Evolutionary conservation across 2,888 invertebrate species (phyloP).

Genomic region (Meteorus colon): DNA sequence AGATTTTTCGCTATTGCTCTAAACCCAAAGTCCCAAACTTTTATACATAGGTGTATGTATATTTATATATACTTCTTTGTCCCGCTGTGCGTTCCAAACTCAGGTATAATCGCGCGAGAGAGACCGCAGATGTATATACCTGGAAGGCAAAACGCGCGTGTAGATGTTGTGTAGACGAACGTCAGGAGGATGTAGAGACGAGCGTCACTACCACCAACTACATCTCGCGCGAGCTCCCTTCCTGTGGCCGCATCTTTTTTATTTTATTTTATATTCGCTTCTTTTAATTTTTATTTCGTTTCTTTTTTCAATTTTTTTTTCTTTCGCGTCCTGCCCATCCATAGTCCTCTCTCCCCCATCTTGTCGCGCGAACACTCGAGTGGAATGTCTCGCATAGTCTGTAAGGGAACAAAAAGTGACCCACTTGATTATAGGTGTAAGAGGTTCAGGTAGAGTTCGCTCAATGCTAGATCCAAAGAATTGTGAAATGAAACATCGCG

Average conservation of each 20-base stretch:
- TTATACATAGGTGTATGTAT: background rate
- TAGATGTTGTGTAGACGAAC: constrained; percentile 19
- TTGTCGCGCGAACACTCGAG: constrained; percentile 42
- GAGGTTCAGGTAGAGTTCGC: constrained; percentile 39
- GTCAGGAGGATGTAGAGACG: constrained; percentile 46
- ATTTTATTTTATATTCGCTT: constrained; percentile 38
- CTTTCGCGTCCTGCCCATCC: constrained; percentile 1
- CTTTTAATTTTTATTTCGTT: constrained; percentile 37
- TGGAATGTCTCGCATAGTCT: constrained; percentile 39
- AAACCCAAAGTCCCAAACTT: constrained; percentile 5
- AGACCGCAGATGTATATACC: constrained; percentile 45
- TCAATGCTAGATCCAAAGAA: constrained; percentile 32
- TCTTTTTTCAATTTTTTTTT: constrained; percentile 20
- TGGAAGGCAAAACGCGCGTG: constrained; percentile 38
- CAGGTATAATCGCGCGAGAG: constrained; percentile 13
- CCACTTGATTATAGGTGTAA: constrained; percentile 51
- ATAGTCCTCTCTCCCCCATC: constrained; percentile 23
- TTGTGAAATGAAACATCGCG: constrained; percentile 50
- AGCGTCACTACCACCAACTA: constrained; percentile 42
- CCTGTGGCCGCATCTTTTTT: constrained; percentile 23
- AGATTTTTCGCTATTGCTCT: constrained; percentile 14
- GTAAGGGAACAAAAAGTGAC: constrained; percentile 45
- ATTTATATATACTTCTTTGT: constrained; percentile 34
- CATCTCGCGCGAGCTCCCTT: constrained; percentile 48
- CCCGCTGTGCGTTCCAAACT: constrained; percentile 38